Evolutionary conservation across 1,140 invertebrate species (phyloP).

Genomic region (Ostrea denselamellosa): DNA sequence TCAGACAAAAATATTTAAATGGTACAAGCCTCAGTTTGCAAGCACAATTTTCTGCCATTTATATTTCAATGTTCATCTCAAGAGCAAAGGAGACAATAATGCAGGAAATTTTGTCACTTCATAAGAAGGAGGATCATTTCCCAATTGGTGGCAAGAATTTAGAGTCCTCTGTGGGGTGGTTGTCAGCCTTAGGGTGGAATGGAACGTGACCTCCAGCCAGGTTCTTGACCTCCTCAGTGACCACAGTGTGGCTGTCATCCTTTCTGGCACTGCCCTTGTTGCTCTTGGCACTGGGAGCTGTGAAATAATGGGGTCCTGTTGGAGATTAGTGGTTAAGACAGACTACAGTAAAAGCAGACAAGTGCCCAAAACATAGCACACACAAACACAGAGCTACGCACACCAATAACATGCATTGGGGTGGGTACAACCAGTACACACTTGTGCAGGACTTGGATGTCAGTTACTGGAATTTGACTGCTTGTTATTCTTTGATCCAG

Average conservation of each 20-base stretch:
- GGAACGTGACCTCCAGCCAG: conserved; percentile 5
- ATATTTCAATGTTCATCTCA: not conserved
- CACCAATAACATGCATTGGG: not conserved
- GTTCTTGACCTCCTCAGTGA: conserved; percentile 50
- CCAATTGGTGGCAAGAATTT: conserved; percentile 60
- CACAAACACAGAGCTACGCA: not conserved
- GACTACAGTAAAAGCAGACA: conserved; percentile 10
- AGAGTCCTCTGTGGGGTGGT: conserved; percentile 43
- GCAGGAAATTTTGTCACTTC: not conserved
- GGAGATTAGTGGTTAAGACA: conserved; percentile 41
- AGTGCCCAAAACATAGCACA: not conserved
- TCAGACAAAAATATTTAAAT: not conserved
- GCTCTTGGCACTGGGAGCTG: conserved; percentile 63
- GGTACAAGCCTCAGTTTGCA: not conserved
- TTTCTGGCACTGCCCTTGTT: conserved; percentile 56
- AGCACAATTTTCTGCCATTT: not conserved
- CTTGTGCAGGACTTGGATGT: not conserved
- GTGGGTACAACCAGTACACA: not conserved
- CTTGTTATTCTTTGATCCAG: not conserved
- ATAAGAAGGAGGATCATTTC: conserved; percentile 36
- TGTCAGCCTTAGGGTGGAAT: conserved; percentile 43
- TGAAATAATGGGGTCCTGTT: conserved; percentile 56
- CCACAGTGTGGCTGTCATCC: conserved; percentile 44
- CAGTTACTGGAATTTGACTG: not conserved
- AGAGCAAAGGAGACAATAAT: not conserved